phyloP scores from a whole-genome alignment of 2,113 vertebrate species.

The Anthoscopus minutus region DNA sequence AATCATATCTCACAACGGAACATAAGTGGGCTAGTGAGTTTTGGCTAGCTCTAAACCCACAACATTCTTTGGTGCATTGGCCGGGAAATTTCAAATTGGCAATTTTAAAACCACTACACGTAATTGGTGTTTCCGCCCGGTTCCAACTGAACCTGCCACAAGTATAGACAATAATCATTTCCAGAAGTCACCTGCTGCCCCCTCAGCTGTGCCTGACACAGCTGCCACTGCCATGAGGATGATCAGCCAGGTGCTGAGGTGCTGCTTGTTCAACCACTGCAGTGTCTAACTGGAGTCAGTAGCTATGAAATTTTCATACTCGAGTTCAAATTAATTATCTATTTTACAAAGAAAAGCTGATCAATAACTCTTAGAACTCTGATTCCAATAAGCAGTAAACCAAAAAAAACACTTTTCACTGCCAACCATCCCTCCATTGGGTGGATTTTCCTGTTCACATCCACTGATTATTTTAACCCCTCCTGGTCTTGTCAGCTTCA shows the following conservation, averaged over 20 bases:
- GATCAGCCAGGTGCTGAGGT: background rate
- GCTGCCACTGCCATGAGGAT: background rate
- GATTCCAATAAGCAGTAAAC: background rate
- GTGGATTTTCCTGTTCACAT: background rate
- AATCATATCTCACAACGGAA: no score
- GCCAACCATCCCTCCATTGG: background rate
- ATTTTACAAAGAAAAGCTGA: background rate
- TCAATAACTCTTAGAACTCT: background rate
- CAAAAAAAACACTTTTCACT: background rate
- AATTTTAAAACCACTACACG: no score
- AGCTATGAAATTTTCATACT: background rate
- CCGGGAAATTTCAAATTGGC: no score
- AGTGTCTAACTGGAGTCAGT: background rate
- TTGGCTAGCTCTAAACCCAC: no score
- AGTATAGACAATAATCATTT: no score
- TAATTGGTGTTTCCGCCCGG: no score
- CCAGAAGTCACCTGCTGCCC: background rate
- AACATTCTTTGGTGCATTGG: no score
- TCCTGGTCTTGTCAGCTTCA: background rate
- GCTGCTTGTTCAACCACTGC: background rate
- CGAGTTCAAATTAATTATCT: background rate
- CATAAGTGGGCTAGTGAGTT: no score
- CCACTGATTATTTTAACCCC: background rate
- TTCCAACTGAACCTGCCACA: no score
- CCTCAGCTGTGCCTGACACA: background rate